Base-by-base conservation (phyloP, 1,140 invertebrate species). In the Drosophila yakuba region DNA sequence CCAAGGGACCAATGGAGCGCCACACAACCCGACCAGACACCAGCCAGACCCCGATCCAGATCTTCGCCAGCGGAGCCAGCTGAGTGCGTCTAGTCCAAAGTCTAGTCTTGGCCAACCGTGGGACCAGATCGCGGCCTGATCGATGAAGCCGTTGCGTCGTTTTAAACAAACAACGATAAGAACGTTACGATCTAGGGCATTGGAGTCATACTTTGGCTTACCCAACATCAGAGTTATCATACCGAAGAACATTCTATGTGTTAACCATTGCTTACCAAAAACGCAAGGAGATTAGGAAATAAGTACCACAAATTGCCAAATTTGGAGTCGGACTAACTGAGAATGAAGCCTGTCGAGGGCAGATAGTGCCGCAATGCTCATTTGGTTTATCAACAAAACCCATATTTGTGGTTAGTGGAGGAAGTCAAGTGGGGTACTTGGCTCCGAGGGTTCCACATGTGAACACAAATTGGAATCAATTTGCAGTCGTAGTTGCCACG, bases 1-100 rank as follows among this genome's bases (percentile, higher is more conserved):
- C 36, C 41, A 51, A 55, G 60, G 71, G 83, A 88, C 83, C 83
- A 89, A 88, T 88, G 83, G 84, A 88, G 83, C 84, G 83, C 84
- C 79, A 72, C 60, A 45, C 48, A 58, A 47, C 51, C 14, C 14
- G 23, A 66, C 60, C 45, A 75, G 73, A 71, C 68, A 71, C 51
- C 44, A 35, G 44, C 68, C 73, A 75, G 72, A 64, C 71, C 51
- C 41, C 51, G 28, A 43, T 23, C 4, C 45, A 20, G n/a, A 51
- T 41, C 48, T 36, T n/a, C 50, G 20, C 36, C 32, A 15, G 15
- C 15, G 32, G 15, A 52, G 28, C 11, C 43, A 60, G 14, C 39
- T 41, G 35, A 62, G 28, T 41, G 15, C 28, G 54, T 72, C 77
- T 86, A 86, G 82, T 82, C 56, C 82, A 86, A 86, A 82, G 78